Conservation (phyloP, 2,797 vertebrate genomes). For the Sebastes elongatus region DNA sequence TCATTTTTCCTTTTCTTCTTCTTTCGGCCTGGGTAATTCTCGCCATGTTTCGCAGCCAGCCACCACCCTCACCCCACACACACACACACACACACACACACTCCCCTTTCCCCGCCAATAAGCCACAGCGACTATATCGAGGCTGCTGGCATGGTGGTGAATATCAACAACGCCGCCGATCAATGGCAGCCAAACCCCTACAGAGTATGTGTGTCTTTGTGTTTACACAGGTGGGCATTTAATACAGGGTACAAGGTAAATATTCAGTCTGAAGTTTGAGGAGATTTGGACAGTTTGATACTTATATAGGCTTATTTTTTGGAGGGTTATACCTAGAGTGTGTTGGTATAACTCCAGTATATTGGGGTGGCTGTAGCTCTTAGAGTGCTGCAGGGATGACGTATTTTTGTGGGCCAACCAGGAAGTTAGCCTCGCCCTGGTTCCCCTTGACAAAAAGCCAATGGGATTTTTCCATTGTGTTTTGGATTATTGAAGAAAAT, state of each 20-base stretch:
- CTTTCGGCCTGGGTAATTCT: conserved; percentile 21
- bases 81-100: not conserved
- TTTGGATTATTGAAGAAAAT: too few species aligned
- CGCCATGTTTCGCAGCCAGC: not conserved
- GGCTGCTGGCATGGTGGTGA: conserved; percentile 42
- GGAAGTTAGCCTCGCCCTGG: too few species aligned
- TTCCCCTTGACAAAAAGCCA: too few species aligned
- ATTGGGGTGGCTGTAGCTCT: too few species aligned
- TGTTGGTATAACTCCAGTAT: too few species aligned
- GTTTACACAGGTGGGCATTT: not conserved
- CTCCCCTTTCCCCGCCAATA: not conserved
- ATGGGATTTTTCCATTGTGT: too few species aligned
- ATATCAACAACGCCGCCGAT: conserved; percentile 50
- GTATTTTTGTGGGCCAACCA: too few species aligned
- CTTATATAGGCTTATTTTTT: not conserved
- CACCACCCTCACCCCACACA: not conserved
- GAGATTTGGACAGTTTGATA: not conserved
- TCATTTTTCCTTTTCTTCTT: conserved; percentile 19
- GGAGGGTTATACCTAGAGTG: too few species aligned
- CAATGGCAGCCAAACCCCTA: conserved; percentile 42
- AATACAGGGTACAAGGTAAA: not conserved
- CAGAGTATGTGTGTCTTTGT: conserved; percentile 5
- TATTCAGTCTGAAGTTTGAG: not conserved
- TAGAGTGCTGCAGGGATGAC: too few species aligned
- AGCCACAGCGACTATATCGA: not conserved